These are phyloP conservation scores for Zelleria hepariella DNA, from an alignment of 2,888 invertebrate species.

Conservation along the genomic window DNA sequence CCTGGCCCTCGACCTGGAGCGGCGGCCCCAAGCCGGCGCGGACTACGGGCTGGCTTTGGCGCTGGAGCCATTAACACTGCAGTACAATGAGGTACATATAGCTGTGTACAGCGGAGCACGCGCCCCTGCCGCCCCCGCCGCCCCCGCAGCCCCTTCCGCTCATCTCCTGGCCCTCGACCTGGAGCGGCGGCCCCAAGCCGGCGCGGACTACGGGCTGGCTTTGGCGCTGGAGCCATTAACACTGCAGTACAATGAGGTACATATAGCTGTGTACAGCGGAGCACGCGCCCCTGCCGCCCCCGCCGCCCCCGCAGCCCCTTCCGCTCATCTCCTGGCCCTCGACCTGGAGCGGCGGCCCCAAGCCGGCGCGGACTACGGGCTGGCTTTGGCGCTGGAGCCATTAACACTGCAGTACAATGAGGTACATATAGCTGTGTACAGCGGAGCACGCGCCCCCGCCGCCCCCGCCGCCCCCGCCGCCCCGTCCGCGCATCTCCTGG, in stretches of 20 bases:
- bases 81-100: slow-evolving; percentile 84
- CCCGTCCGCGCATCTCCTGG: slow-evolving; percentile 78
- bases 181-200: slow-evolving; percentile 78
- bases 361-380: slow-evolving; percentile 77
- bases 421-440: slow-evolving; percentile 78
- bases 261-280: slow-evolving; percentile 3
- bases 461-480: slow-evolving; percentile 60
- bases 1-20: slow-evolving; percentile 81
- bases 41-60: slow-evolving; percentile 77
- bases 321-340: slow-evolving; percentile 80
- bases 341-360: slow-evolving; percentile 82
- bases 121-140: slow-evolving; percentile 51
- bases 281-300: slow-evolving; percentile 48
- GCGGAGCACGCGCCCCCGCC: slow-evolving; percentile 40
- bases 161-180: slow-evolving; percentile 82
- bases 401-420: slow-evolving; percentile 84
- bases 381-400: slow-evolving; percentile 78
- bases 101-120: slow-evolving; percentile 11
- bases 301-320: slow-evolving; percentile 65
- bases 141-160: slow-evolving; percentile 72
- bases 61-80: slow-evolving; percentile 81
- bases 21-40: slow-evolving; percentile 76
- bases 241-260: slow-evolving; percentile 84
- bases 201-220: slow-evolving; percentile 78
- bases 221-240: slow-evolving; percentile 81